Evolutionary conservation across 2,113 vertebrate genomes (phyloP), one percentile per base, ranked within the genome.

Genomic region (Psettodes erumei): DNA sequence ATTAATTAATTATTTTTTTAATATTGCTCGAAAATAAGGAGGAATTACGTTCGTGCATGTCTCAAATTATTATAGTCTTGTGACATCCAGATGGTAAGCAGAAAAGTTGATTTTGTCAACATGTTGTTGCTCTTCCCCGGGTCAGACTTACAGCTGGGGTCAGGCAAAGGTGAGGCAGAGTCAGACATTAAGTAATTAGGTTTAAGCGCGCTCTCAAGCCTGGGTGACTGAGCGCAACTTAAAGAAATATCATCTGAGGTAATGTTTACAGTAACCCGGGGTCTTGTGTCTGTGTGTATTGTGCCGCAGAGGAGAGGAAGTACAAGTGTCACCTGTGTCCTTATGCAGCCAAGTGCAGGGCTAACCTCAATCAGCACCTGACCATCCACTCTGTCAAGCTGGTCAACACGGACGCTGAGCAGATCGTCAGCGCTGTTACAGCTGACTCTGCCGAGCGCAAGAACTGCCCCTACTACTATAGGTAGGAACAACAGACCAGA

Each of bases 291-390:
- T 61, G 40, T 81, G 66, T 74, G 35, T 85, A 12, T 79, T 71
- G 76, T 73, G 73, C 87, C 89, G 69, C 95, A 99, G 98, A 99
- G 77, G 98, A 99, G 91, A 96, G 97, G 95, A 99, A 98, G 91
- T 98, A 98, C 93, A 98, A 98, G 94, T 99, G 98, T 95, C 98
- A 99, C 92, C 93, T 99, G 95, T 99, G 98, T 96, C 96, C 98
- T 76, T 99, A 99, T 25, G 97, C 98, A 92, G 98, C 98, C 89
- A 99, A 99, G 95, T 99, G 98, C 94, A 96, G 96, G 81, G 97
- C 98, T 64, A 99, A 99, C 89, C 95, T 99, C 89, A 99, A 99
- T 95, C 98, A 99, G 94, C 98, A 99, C 93, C 93, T 99, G 93
- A 98, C 96, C 3, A 97, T 99, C 89, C 98, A 99, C 90, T 98